These are phyloP conservation scores for Neomonachus schauinslandi DNA, from an alignment of 2,113 vertebrate species.

Conservation along the genomic window DNA sequence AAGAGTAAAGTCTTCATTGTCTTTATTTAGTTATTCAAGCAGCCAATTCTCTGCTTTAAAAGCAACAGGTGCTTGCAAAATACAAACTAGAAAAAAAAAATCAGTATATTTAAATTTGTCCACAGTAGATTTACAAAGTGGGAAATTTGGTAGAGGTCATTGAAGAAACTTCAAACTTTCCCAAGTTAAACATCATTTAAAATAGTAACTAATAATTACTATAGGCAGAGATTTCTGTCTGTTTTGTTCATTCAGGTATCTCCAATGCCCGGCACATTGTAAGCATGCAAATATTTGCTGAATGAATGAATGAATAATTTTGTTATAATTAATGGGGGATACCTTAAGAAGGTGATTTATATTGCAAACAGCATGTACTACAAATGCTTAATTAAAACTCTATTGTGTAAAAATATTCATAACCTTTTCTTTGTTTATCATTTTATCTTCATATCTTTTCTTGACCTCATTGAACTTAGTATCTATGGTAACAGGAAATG, in stretches of 20 bases:
- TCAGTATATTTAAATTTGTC: not conserved
- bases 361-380: not conserved
- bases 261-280: not conserved
- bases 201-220: not conserved
- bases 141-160: not conserved
- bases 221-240: not conserved
- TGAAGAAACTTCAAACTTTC: constrained; percentile 7
- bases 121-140: not conserved
- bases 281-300: not conserved
- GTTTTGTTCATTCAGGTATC: not conserved
- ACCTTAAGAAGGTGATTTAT: not conserved
- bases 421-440: not conserved
- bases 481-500: not conserved
- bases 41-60: not conserved
- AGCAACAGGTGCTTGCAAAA: constrained; percentile 4
- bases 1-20: not conserved
- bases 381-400: not conserved
- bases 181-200: not conserved
- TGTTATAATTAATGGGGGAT: not conserved
- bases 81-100: not conserved
- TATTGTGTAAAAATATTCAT: not conserved
- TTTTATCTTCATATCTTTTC: not conserved
- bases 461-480: not conserved
- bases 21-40: not conserved
- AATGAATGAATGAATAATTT: not conserved